Conservation (phyloP, 1,140 invertebrate species). For the Doryteuthis pealeii region DNA sequence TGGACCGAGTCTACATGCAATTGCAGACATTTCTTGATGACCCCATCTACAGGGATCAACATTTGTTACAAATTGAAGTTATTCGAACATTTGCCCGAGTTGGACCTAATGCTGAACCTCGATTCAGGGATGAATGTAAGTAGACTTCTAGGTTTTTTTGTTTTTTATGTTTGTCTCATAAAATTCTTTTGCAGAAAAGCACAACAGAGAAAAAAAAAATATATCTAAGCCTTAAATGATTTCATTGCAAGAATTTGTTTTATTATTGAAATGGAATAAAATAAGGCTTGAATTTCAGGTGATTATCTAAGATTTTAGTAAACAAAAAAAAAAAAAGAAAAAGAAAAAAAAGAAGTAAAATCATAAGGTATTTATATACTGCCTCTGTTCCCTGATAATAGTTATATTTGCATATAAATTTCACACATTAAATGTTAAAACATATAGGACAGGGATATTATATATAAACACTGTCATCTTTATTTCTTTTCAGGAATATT, state of each 20-base stretch:
- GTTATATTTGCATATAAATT: too few species aligned
- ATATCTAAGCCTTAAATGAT: not conserved
- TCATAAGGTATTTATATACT: too few species aligned
- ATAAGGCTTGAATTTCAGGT: not conserved
- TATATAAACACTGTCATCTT: too few species aligned
- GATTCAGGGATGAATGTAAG: slow-evolving; percentile 63
- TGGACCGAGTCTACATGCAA: slow-evolving; percentile 73
- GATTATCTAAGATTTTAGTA: not conserved
- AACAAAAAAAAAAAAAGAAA: not conserved
- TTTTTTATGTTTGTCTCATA: too few species aligned
- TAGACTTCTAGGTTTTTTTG: slow-evolving; percentile 23
- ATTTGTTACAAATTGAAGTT: slow-evolving; percentile 58
- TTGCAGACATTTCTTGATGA: slow-evolving; percentile 71
- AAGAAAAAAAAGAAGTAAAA: too few species aligned
- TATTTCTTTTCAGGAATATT: too few species aligned
- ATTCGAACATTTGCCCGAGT: slow-evolving; percentile 59
- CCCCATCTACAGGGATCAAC: slow-evolving; percentile 60
- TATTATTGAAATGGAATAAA: too few species aligned
- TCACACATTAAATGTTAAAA: too few species aligned
- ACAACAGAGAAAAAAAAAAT: not conserved
- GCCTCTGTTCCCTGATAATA: too few species aligned
- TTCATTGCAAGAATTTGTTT: not conserved
- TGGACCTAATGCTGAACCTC: slow-evolving; percentile 60
- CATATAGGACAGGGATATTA: too few species aligned
- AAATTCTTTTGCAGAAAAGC: not conserved